Evolutionary conservation across 1,140 invertebrate genomes (phyloP).

Genomic region (Monomorium pharaonis): DNA sequence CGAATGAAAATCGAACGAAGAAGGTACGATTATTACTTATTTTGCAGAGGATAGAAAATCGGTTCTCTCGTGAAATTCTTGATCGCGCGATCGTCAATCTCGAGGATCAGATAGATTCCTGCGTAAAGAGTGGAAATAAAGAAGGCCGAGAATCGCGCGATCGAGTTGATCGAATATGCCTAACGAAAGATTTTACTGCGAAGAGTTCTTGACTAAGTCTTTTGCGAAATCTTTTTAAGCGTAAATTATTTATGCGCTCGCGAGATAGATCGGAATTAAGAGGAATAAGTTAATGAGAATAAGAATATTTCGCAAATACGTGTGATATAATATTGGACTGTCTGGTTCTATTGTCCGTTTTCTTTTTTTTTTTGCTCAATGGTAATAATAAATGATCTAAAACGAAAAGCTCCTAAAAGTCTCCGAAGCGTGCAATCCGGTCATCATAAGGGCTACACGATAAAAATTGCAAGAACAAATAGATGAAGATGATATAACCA

Average conservation of each 20-base stretch:
- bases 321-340: constrained; percentile 54
- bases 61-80: constrained; percentile 23
- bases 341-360: constrained; percentile 57
- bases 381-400: constrained; percentile 41
- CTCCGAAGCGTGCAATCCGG: background rate
- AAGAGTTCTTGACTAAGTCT: constrained; percentile 82
- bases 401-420: constrained; percentile 15
- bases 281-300: constrained; percentile 23
- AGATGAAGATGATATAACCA: constrained; percentile 16
- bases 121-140: constrained; percentile 15
- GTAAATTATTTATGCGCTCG: constrained; percentile 78
- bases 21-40: constrained; percentile 22
- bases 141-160: constrained; percentile 16
- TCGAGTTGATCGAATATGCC: constrained; percentile 64
- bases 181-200: constrained; percentile 82
- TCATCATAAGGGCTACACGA: constrained; percentile 9
- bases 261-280: constrained; percentile 62
- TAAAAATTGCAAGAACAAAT: constrained; percentile 17
- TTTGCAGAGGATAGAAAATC: constrained; percentile 25
- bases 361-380: constrained; percentile 51
- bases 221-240: constrained; percentile 81
- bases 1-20: constrained; percentile 14
- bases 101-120: background rate
- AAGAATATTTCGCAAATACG: constrained; percentile 22
- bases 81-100: constrained; percentile 45